Conservation (phyloP, 2,113 vertebrate species). For the Todiramphus saurophagus region DNA sequence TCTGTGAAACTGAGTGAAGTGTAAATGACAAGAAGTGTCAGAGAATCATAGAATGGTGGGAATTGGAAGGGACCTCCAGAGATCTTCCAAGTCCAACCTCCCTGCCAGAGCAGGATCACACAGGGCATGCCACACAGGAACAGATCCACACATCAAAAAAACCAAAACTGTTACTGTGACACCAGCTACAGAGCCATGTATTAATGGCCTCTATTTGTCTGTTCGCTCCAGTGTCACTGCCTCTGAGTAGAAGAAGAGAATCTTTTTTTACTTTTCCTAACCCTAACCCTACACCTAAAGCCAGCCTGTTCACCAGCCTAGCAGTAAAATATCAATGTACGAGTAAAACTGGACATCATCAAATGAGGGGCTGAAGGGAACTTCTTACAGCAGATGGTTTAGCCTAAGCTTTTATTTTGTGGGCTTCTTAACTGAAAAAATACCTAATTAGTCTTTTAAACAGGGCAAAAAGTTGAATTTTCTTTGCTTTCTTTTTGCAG, state of each 20-base stretch:
- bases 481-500: neutral
- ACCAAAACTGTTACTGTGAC: too few relatives aligned
- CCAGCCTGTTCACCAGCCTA: neutral
- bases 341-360: neutral
- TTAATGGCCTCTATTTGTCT: too few relatives aligned
- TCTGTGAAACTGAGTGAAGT: neutral
- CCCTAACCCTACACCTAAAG: neutral
- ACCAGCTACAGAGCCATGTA: too few relatives aligned
- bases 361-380: neutral
- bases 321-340: neutral
- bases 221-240: too few relatives aligned
- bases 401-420: neutral
- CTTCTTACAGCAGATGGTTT: neutral
- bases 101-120: too few relatives aligned
- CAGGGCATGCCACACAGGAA: too few relatives aligned
- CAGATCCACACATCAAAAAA: too few relatives aligned
- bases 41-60: too few relatives aligned
- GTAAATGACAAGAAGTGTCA: neutral
- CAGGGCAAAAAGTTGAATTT: neutral
- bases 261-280: neutral
- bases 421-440: neutral
- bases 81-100: too few relatives aligned
- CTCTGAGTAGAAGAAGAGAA: too few relatives aligned
- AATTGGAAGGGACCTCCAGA: too few relatives aligned
- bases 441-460: neutral